Evolutionary conservation across 1,140 invertebrate species (phyloP).

Genomic region (Berghia stephanieae): DNA sequence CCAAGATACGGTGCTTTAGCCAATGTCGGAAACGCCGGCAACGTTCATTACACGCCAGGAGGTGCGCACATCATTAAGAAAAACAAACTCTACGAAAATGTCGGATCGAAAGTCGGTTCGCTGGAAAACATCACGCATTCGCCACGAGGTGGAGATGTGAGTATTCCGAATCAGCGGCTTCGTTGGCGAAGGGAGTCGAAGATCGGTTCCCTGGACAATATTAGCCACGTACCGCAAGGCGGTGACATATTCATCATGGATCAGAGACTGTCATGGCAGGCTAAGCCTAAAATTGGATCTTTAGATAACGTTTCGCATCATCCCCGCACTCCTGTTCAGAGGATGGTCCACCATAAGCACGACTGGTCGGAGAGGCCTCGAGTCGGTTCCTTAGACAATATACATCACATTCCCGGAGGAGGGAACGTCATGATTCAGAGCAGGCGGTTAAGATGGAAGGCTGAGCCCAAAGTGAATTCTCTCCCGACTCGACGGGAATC

Average conservation of each 20-base stretch:
- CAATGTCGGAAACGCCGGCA: constrained; percentile 29
- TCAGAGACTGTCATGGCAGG: constrained; percentile 52
- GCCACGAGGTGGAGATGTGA: constrained; percentile 51
- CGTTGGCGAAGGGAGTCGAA: constrained; percentile 45
- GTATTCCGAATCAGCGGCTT: constrained; percentile 39
- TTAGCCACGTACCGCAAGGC: constrained; percentile 50
- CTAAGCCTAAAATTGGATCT: constrained; percentile 55
- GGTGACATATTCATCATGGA: constrained; percentile 52
- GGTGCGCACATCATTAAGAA: constrained; percentile 34
- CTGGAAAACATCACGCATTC: constrained; percentile 52
- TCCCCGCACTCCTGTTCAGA: constrained; percentile 45
- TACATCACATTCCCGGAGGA: constrained; percentile 51
- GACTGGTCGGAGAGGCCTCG: constrained; percentile 45
- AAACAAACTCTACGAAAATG: constrained; percentile 31
- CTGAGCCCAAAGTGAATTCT: constrained; percentile 50
- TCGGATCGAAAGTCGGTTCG: constrained; percentile 53
- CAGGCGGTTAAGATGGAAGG: constrained; percentile 51
- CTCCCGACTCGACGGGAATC: constrained; percentile 33
- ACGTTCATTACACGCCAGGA: constrained; percentile 42
- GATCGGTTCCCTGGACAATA: constrained; percentile 56
- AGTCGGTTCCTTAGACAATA: constrained; percentile 57
- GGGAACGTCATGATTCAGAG: constrained; percentile 52
- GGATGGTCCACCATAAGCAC: constrained; percentile 39
- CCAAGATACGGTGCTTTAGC: constrained; percentile 44
- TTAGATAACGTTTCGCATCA: constrained; percentile 53